A percentile compares a stretch with the other conserved stretches of the same genome.
These are phyloP conservation scores for Empidonax traillii DNA, from an alignment of 2,113 vertebrate species.

Conservation along the genomic window DNA sequence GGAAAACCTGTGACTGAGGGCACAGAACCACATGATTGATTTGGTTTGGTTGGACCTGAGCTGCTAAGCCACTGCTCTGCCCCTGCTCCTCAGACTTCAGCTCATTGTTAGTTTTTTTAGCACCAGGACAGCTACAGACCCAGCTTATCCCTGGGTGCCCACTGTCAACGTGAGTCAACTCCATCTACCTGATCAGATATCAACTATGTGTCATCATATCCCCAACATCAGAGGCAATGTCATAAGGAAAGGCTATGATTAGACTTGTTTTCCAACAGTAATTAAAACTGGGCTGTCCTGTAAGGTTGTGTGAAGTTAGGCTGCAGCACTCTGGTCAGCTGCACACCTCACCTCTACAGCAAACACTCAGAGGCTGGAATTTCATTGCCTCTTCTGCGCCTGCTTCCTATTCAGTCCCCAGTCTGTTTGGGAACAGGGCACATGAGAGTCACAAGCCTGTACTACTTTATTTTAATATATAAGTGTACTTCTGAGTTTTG, in stretches of 20 bases:
- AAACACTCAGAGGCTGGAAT: background rate
- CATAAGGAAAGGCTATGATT: background rate
- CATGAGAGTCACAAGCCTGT: background rate
- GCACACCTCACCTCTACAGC: background rate
- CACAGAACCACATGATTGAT: background rate
- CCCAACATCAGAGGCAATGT: background rate
- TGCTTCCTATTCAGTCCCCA: background rate
- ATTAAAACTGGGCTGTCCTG: background rate
- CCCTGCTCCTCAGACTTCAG: background rate
- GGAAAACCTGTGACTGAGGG: background rate
- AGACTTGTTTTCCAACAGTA: background rate
- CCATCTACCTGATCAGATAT: background rate
- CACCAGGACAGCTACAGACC: background rate
- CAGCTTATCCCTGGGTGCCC: rapidly evolving
- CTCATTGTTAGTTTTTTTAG: background rate
- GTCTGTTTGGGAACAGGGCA: background rate
- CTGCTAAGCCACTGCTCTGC: background rate
- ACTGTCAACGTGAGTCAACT: background rate
- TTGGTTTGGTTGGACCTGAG: background rate
- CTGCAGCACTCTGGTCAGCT: background rate
- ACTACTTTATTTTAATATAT: background rate
- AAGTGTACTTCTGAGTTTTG: background rate
- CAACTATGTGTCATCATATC: background rate
- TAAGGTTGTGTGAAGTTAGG: background rate
- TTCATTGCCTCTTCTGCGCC: background rate